These are phyloP conservation scores for Marasmarcha lunaedactyla DNA, from an alignment of 2,888 invertebrate genomes.

Conservation along the genomic window DNA sequence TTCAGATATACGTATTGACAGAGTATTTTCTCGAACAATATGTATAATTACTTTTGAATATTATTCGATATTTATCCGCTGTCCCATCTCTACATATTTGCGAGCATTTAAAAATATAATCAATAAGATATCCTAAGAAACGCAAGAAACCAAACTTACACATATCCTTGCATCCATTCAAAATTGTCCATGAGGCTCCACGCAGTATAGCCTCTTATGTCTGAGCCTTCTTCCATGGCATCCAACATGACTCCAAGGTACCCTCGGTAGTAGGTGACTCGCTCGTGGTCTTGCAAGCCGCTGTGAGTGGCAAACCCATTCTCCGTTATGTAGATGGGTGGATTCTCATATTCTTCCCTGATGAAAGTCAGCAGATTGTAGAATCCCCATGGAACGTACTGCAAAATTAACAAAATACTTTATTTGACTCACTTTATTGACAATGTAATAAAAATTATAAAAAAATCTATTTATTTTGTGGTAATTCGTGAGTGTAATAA, in stretches of 20 bases:
- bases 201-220: slow-evolving; percentile 58
- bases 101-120: too few species aligned
- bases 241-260: slow-evolving; percentile 45
- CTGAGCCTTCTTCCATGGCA: slow-evolving; percentile 46
- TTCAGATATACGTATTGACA: too few species aligned
- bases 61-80: too few species aligned
- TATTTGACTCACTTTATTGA: too few species aligned
- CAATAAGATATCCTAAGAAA: too few species aligned
- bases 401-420: not conserved
- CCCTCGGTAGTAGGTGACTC: slow-evolving; percentile 35
- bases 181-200: slow-evolving; percentile 75
- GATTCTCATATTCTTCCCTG: slow-evolving; percentile 53
- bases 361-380: slow-evolving; percentile 59
- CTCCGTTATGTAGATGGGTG: slow-evolving; percentile 66
- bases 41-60: too few species aligned
- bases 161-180: slow-evolving; percentile 70
- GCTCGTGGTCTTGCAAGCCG: slow-evolving; percentile 42
- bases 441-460: too few species aligned
- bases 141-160: too few species aligned
- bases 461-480: slow-evolving; percentile 4
- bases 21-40: too few species aligned
- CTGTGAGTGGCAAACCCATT: slow-evolving; percentile 46
- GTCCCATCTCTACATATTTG: too few species aligned
- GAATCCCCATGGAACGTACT: slow-evolving; percentile 68
- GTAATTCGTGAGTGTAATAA: not conserved